These are phyloP conservation scores for Charaxes varanes DNA, from an alignment of 1,140 invertebrate species.

Conservation along the genomic window DNA sequence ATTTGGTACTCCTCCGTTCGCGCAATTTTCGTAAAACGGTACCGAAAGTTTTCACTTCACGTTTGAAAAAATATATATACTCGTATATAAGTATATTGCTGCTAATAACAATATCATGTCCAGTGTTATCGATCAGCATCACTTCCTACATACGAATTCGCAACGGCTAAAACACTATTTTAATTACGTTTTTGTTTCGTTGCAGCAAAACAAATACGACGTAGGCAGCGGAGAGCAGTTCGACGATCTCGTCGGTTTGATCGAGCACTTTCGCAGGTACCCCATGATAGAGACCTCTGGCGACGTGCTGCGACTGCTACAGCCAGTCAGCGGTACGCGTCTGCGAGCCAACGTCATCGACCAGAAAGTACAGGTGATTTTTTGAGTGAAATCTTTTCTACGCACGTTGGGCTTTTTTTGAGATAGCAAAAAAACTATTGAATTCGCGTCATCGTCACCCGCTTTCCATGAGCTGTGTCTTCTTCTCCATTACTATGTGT, in stretches of 20 bases:
- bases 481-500: no score
- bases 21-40: no score
- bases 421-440: no score
- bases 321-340: conserved; percentile 97
- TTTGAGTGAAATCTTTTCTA: no score
- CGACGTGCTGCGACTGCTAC: conserved; percentile 95
- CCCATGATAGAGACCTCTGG: conserved; percentile 98
- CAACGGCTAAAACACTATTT: not conserved
- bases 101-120: no score
- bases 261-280: conserved; percentile 97
- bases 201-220: conserved; percentile 94
- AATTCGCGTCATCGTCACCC: no score
- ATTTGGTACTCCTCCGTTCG: no score
- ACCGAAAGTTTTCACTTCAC: no score
- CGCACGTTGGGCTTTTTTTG: no score
- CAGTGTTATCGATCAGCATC: not conserved
- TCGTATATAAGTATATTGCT: no score
- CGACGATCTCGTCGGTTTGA: conserved; percentile 92
- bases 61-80: no score
- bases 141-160: not conserved
- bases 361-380: conserved; percentile 79
- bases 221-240: conserved; percentile 98
- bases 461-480: not conserved
- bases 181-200: conserved; percentile 38
- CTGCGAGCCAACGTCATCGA: conserved; percentile 95